Base-by-base conservation (phyloP, 1,140 invertebrate species). In the Argopecten irradians region DNA sequence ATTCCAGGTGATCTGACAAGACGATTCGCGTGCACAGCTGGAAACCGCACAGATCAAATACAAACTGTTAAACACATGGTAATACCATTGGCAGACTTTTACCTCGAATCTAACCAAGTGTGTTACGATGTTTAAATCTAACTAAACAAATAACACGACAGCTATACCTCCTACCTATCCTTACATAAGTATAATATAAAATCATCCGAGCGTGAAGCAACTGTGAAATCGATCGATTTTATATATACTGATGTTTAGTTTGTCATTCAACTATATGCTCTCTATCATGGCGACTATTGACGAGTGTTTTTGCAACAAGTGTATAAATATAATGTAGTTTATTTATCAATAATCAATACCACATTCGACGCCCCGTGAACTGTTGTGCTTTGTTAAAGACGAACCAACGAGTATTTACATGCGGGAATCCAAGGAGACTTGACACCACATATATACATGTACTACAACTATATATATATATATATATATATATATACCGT, bases 91-190 rank as follows among this genome's bases (percentile, higher is more conserved):
- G 11, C 28, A 71, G 55, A 8, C 43, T 19, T 19, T n/a, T 71
- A 16, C 55, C 55, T 71, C 55, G 28, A 3, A 28, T 28, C 55
- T 71, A 71, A 28, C 55, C n/a, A 1, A 28, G 55, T 16, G 55
- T 71, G 55, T 71, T 28, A 71, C 55, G 55, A 71, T 71, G 55
- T 71, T 71, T 71, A 71, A 71, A 71, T 71, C 55, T 71, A 71
- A 71, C 55, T 28, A 71, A 71, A 71, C 28, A 71, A 71, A 71
- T 71, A 71, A 71, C 22, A 28, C 22, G 1, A 71, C n/a, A 28
- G n/a, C 7, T 71, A 28, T 71, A 28, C 55, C 55, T 71, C 28
- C 55, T 71, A 71, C 55, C 55, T 71, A 16, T 28, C 22, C 28
- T 28, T 28, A 71, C n/a, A 71, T 28, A 71, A 28, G 19, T 19